Conservation (phyloP, 2,888 invertebrate species). For the Eurytoma adleriae region DNA sequence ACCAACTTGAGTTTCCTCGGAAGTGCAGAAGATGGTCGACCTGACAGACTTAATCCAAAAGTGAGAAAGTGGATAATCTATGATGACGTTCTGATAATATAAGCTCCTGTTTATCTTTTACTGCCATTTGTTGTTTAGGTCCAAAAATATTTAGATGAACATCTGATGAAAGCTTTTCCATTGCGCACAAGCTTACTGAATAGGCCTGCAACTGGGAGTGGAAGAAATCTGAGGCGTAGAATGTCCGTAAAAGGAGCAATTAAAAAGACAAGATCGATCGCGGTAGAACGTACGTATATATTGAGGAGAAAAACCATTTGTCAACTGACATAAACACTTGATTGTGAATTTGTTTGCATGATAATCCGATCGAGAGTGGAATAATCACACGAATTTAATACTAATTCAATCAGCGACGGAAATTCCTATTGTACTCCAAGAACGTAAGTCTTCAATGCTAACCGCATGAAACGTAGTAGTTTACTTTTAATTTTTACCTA, state of each 20-base stretch:
- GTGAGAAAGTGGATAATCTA: conserved; percentile 57
- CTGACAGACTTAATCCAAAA: conserved; percentile 80
- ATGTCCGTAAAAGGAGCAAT: conserved; percentile 96
- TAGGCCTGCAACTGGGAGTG: conserved; percentile 75
- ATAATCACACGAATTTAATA: conserved; percentile 50
- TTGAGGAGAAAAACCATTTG: not conserved
- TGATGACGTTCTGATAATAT: not conserved
- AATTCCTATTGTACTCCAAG: conserved; percentile 65
- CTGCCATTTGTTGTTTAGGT: conserved; percentile 78
- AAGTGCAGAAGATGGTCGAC: conserved; percentile 94
- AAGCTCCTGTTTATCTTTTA: conserved; percentile 63
- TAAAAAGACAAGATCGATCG: conserved; percentile 94
- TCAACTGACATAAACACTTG: conserved; percentile 42
- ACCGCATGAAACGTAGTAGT: conserved; percentile 44
- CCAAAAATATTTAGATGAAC: conserved; percentile 91
- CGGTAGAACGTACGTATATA: conserved; percentile 87
- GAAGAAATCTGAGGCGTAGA: conserved; percentile 81
- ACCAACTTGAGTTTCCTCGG: conserved; percentile 97
- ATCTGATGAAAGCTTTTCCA: conserved; percentile 88
- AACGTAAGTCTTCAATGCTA: conserved; percentile 67
- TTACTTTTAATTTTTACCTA: not conserved
- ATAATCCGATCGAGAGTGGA: conserved; percentile 31
- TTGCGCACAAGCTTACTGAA: conserved; percentile 83
- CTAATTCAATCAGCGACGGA: conserved; percentile 64
- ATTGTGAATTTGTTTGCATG: conserved; percentile 59